Evolutionary conservation across 2,113 vertebrate genomes (phyloP).

Genomic region (Poeciliopsis occidentalis): DNA sequence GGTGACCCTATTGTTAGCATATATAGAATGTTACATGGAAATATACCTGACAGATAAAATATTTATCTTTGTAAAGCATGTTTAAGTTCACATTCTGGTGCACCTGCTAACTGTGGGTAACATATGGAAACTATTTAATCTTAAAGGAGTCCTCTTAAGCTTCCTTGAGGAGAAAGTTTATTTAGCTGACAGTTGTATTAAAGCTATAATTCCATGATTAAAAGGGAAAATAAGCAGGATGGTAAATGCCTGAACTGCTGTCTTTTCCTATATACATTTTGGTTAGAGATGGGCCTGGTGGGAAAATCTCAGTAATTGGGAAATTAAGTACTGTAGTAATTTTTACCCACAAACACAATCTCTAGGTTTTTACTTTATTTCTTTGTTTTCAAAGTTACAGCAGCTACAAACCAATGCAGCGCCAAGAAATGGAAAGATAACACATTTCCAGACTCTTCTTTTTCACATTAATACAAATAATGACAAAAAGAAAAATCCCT

Average conservation of each 20-base stretch:
- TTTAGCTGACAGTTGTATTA: too few species aligned
- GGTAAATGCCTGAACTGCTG: neutral
- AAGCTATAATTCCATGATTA: too few species aligned
- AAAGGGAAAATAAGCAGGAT: neutral
- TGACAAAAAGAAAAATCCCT: neutral
- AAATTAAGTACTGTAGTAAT: neutral
- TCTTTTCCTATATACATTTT: neutral
- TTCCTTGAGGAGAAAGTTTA: too few species aligned
- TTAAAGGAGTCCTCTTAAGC: too few species aligned
- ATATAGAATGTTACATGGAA: neutral
- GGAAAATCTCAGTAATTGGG: neutral
- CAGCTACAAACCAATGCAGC: neutral
- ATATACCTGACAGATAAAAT: neutral
- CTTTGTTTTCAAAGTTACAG: neutral
- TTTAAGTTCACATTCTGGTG: neutral
- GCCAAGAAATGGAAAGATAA: neutral
- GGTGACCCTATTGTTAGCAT: neutral
- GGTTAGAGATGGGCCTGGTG: neutral
- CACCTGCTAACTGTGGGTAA: neutral
- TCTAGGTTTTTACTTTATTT: too few species aligned
- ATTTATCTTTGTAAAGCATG: neutral
- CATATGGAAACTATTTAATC: neutral
- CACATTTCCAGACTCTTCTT: neutral
- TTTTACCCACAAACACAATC: neutral
- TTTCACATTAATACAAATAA: neutral